Evolutionary conservation across 2,797 vertebrate species (phyloP).

Genomic region (Lacerta agilis): DNA sequence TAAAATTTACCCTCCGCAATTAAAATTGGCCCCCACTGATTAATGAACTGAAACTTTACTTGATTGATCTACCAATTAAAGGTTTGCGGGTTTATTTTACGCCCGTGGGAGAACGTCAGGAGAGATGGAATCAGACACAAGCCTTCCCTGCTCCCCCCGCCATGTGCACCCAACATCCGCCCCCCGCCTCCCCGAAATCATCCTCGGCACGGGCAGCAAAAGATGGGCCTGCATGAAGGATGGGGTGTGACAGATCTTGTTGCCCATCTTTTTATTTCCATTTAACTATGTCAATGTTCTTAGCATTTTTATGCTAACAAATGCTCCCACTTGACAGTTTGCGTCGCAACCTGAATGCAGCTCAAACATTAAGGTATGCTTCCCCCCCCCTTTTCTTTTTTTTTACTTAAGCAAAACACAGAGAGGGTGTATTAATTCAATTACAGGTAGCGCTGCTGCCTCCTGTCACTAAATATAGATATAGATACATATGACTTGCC

Average conservation of each 20-base stretch:
- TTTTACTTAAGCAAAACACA: conserved; percentile 26
- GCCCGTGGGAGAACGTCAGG: no score
- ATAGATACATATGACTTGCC: conserved; percentile 7
- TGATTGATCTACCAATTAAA: neutral
- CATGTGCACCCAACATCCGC: neutral
- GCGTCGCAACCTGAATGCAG: conserved; percentile 32
- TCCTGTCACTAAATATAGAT: conserved; percentile 42
- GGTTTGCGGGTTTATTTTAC: neutral
- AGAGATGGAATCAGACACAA: neutral
- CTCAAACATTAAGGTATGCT: neutral
- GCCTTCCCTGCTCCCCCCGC: neutral
- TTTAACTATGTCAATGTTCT: conserved; percentile 38
- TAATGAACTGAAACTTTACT: neutral
- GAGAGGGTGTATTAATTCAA: conserved; percentile 29
- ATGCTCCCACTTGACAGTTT: conserved; percentile 32
- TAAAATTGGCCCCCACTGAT: neutral
- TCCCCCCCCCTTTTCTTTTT: no score
- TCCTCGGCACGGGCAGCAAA: neutral
- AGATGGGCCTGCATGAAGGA: neutral
- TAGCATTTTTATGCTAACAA: conserved; percentile 8
- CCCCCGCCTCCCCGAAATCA: no score
- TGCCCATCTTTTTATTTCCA: conserved; percentile 32
- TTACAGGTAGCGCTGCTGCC: conserved; percentile 26
- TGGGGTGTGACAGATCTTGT: neutral
- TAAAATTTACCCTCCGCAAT: neutral